Conservation (phyloP, 2,888 invertebrate genomes). For the Trissonchulus latispiculum region DNA sequence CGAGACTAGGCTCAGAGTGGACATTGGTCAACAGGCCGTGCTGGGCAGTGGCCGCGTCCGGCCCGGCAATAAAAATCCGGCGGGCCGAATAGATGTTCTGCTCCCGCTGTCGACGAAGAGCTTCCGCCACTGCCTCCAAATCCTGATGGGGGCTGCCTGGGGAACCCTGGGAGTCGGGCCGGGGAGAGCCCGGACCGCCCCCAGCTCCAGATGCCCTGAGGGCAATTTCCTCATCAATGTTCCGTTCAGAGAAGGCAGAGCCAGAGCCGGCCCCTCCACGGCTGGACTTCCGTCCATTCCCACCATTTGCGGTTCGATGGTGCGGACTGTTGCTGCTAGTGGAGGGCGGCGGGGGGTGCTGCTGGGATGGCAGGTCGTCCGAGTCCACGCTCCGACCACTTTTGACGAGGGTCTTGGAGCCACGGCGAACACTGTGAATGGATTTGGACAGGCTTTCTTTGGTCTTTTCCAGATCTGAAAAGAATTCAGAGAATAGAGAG, state of each 20-base stretch:
- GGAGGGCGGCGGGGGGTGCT: background rate
- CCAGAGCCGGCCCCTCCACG: no score
- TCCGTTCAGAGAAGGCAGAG: constrained; percentile 29
- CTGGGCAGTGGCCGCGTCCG: background rate
- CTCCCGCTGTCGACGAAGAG: constrained; percentile 30
- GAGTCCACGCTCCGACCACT: background rate
- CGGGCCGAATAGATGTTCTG: constrained; percentile 34
- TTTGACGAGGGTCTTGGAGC: constrained; percentile 25
- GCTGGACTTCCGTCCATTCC: no score
- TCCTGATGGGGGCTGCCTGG: constrained; percentile 19
- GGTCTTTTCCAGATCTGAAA: constrained; percentile 23
- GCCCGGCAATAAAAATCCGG: constrained; percentile 37
- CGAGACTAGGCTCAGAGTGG: background rate
- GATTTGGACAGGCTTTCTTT: constrained; percentile 24
- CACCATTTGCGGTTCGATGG: no score
- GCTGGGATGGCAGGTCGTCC: background rate
- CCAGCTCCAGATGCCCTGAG: background rate
- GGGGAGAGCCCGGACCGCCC: background rate
- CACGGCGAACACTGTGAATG: constrained; percentile 31
- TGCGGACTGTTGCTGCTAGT: no score
- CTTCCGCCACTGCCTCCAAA: constrained; percentile 14
- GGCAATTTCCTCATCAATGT: constrained; percentile 38
- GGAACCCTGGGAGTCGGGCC: no score
- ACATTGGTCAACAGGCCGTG: background rate
- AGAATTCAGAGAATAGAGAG: no score